phyloP scores from a whole-genome alignment of 2,797 vertebrate species.

The Acropternis orthonyx region DNA sequence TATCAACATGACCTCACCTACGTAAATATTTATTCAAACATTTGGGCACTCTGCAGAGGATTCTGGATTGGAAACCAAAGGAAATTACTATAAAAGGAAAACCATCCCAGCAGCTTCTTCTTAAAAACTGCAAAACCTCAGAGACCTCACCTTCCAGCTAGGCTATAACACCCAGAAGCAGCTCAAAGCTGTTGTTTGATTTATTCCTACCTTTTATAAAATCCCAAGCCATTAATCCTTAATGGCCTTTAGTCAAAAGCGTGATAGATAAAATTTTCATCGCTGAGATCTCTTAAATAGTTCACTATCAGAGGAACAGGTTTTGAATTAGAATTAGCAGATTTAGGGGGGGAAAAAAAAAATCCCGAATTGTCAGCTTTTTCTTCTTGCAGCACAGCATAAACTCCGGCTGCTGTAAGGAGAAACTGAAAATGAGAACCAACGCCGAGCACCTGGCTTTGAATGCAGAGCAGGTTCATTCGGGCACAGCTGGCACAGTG shows the following conservation, averaged over 20 bases:
- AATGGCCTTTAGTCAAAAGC: background rate
- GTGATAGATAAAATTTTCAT: background rate
- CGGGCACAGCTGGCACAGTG: background rate
- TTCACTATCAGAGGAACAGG: background rate
- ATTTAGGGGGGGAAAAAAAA: background rate
- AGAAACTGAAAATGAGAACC: background rate
- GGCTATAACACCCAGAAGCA: background rate
- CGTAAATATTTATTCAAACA: constrained; percentile 51
- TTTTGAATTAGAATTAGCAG: background rate
- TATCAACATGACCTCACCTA: background rate
- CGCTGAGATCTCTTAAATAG: background rate
- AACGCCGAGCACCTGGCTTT: background rate
- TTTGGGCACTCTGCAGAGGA: background rate
- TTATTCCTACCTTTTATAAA: background rate
- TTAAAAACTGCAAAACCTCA: background rate
- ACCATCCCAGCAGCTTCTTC: background rate
- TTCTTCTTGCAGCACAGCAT: background rate
- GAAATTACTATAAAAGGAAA: constrained; percentile 31
- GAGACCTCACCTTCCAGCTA: background rate
- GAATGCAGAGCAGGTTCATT: background rate
- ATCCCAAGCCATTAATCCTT: background rate
- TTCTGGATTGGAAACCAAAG: background rate
- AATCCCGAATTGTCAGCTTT: background rate
- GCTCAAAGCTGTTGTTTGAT: background rate
- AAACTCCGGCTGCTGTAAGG: background rate